Evolutionary conservation across 2,888 invertebrate species (phyloP).

Genomic region (Tineola bisselliella): DNA sequence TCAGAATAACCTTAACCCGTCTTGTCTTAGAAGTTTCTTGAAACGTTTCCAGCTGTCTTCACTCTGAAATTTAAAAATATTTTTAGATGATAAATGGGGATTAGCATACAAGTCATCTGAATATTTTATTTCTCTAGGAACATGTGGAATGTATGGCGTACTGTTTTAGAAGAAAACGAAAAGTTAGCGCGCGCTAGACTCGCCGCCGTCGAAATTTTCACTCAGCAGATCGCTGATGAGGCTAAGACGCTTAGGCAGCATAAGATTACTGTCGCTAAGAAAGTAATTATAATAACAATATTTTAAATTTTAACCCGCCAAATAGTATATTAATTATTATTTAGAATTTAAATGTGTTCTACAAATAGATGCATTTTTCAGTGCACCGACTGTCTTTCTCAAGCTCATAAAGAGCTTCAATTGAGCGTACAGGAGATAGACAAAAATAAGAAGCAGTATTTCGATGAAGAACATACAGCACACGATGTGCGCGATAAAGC

Average conservation of each 20-base stretch:
- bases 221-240: slow-evolving; percentile 94
- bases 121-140: slow-evolving; percentile 72
- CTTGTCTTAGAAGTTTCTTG: too few species aligned
- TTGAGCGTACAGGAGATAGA: slow-evolving; percentile 88
- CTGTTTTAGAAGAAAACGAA: slow-evolving; percentile 94
- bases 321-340: too few species aligned
- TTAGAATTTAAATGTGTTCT: too few species aligned
- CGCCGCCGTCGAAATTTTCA: slow-evolving; percentile 94
- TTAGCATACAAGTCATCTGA: too few species aligned
- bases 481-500: slow-evolving; percentile 96
- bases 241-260: slow-evolving; percentile 85
- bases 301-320: too few species aligned
- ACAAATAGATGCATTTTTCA: slow-evolving; percentile 27
- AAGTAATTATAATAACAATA: slow-evolving; percentile 70
- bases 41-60: too few species aligned
- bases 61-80: too few species aligned
- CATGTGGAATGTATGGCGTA: slow-evolving; percentile 98
- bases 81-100: too few species aligned
- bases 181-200: slow-evolving; percentile 89
- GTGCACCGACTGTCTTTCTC: slow-evolving; percentile 83
- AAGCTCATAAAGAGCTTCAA: slow-evolving; percentile 91
- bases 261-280: slow-evolving; percentile 84
- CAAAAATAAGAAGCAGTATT: slow-evolving; percentile 93
- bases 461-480: slow-evolving; percentile 94
- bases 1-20: too few species aligned